Evolutionary conservation across 2,113 vertebrate genomes (phyloP), one percentile per base, ranked within the genome.

Genomic region (Rhabdomys dilectus): DNA sequence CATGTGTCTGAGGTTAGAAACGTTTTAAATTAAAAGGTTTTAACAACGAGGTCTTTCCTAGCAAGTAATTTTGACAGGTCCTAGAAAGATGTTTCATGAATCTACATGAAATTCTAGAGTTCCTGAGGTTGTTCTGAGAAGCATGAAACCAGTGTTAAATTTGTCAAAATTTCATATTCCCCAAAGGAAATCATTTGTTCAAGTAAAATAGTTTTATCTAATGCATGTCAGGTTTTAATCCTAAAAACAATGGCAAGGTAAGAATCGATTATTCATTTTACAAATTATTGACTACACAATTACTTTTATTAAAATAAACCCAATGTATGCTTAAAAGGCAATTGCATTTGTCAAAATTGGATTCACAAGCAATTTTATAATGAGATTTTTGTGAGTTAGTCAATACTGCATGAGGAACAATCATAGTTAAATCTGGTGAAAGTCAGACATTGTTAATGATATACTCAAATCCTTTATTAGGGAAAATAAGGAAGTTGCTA

Each of bases 211-310:
- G 64, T 87, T 94, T 96, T 94, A 93, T 84, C 29, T 81, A 73
- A 56, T 78, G 19, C 56, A 80, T 86, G 66, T 78, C 66, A 95
- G 62, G 10, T 87, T 94, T 45, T 97, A 81, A 91, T 82, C 42
- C 84, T 82, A 21, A 78, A 81, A 95, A 94, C 66, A 91, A 45
- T 64, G 19, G 51, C 75, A 96, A 95, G 91, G 66, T 72, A 92
- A 58, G 75, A 97, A 96, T 95, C 85, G 72, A 93, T 95, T 94
- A 82, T 97, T 97, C 94, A 95, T 82, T 94, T 95, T 93, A 76
- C 73, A 97, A 94, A 88, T 97, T 95, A 97, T 93, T 91, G 91
- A 95, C 87, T 84, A 64, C 58, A 96, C 29, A 72, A 94, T 97
- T 96, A 87, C 62, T 93, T 94, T 78, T 91, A 95, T 93, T 95